Base-by-base conservation (phyloP, 2,113 vertebrate genomes). In the Potamarius usumacintae region DNA sequence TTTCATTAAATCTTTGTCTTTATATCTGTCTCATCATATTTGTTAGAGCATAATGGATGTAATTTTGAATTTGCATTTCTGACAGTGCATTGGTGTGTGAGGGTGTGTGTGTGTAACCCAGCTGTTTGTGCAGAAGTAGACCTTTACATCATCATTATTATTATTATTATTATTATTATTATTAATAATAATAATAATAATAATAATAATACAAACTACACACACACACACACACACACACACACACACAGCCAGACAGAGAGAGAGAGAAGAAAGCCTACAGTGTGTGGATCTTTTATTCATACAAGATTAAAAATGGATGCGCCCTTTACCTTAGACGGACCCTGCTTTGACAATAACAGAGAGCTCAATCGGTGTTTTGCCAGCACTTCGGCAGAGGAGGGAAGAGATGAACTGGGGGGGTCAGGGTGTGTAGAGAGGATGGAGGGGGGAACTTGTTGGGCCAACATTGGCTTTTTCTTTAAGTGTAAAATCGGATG, bases 301-400 rank as follows among this genome's bases (percentile, higher is more conserved):
- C 95, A 96, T 96, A 93, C 91, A 2, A 62, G 94, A 96, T 96
- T 96, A 96, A 96, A 96, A 96, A 96, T 96, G 95, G 92, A 96
- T 96, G 94, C 92, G 92, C 94, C 95, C 94, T 95, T 96, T 96
- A 96, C 95, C 93, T 94, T 91, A 85, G 93, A 94, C 92, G 93
- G 91, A 94, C 93, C 85, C 94, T 83, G 82, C 91, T 90, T 93
- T 96, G 95, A 96, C 96, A 96, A 96, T 96, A 96, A 93, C 96
- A 94, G 95, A 96, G 95, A 96, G 95, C 93, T 94, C 94, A 94
- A 94, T 95, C 95, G 94, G 94, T 96, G 94, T 96, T 97, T 96
- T 96, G 71, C 92, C 90, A 93, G 94, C 91, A 92, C 86, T 82
- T 89, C 42, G 82, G 65, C 42, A 83, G 58, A 57, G 30, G 34